Base-by-base conservation (phyloP, 2,113 vertebrate genomes). In the Oreotragus oreotragus region DNA sequence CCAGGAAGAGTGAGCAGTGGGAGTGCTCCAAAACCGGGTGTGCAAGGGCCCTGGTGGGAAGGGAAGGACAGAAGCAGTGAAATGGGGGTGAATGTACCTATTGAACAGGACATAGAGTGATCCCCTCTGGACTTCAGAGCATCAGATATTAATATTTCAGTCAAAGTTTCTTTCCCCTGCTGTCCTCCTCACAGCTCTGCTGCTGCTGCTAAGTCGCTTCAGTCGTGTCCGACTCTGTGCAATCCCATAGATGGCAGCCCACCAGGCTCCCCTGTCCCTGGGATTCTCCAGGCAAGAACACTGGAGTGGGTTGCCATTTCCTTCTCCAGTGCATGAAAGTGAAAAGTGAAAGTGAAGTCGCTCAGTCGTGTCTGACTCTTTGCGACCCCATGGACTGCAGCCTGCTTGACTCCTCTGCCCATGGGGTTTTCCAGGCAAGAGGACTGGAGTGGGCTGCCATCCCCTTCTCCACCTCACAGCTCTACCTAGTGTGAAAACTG, bases 351-450 rank as follows among this genome's bases (percentile, higher is more conserved):
- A 60, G 58, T 30, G 58, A 62, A 62, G 60, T 15, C 0, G 60
- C 6, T 30, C 60, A 62, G 13, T 62, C 2, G 1, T 62, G 13
- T 62, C 60, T 7, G 28, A 62, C 60, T 62, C 60, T 62, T 33
- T 0, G 13, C 0, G 6, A 62, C 28, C 14, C 60, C 28, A 62
- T 33, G 1, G 60, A 33, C 3, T 0, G 14, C 60, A 62, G 28
- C 28, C 60, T 12, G n/a, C n/a, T n/a, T n/a, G 60, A 28, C 60
- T 62, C 14, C 28, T 62, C 60, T 3, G 6, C 15, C 28, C 28
- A 62, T 33, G 60, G 60, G 1, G 2, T 62, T 62, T 30, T 62
- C 6, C 60, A 62, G 60, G 60, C 60, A 30, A 30, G 60, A 62
- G 60, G 15, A 62, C 60, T 30, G 28, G 58, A 62, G 28, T 2